phyloP scores from a whole-genome alignment of 1,140 invertebrate genomes.

The Protaetia brevitarsis region DNA sequence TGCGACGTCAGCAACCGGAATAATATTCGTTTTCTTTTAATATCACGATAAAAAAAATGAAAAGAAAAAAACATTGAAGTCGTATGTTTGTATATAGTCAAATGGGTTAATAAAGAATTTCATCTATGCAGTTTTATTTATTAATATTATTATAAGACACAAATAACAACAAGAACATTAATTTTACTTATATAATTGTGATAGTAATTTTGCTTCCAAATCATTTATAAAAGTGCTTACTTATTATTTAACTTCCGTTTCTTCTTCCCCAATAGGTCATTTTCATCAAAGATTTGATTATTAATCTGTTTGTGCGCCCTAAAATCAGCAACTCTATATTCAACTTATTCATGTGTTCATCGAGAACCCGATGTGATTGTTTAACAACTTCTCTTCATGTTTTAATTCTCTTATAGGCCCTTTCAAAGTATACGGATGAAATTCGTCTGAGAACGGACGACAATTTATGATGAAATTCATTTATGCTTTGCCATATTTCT shows the following conservation, averaged over 20 bases:
- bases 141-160: no score
- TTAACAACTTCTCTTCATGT: not conserved
- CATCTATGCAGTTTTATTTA: no score
- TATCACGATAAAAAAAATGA: no score
- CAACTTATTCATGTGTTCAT: not conserved
- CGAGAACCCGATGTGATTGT: not conserved
- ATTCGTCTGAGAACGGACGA: not conserved
- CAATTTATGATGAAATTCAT: not conserved
- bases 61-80: no score
- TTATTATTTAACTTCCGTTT: not conserved
- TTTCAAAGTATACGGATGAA: not conserved
- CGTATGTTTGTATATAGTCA: no score
- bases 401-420: not conserved
- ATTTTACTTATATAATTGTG: no score
- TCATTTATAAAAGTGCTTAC: not conserved
- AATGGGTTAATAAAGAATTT: no score
- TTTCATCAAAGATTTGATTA: not conserved
- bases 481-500: not conserved
- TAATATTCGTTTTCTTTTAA: conserved; percentile 12
- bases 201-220: not conserved
- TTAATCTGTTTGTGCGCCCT: not conserved
- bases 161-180: no score
- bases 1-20: not conserved
- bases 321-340: not conserved
- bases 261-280: not conserved